phyloP scores from a whole-genome alignment of 64 coral and sea anemone genomes.

The Pocillopora damicornis region DNA sequence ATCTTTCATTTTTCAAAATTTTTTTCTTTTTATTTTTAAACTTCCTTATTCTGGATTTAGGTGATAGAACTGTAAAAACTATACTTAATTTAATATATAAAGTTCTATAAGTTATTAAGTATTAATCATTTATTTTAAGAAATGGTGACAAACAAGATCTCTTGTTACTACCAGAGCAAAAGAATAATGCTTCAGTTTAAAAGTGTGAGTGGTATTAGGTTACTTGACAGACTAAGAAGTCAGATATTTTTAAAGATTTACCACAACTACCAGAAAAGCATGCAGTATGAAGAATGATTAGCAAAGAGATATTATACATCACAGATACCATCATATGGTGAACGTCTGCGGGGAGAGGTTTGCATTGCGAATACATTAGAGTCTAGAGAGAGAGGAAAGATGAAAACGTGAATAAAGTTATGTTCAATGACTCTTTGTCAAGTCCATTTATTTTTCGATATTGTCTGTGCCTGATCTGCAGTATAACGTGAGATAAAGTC shows the following conservation, averaged over 20 bases:
- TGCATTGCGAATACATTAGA: slow-evolving; percentile 11
- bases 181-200: background rate
- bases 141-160: background rate
- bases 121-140: no score
- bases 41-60: no score
- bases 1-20: no score
- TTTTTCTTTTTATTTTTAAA: no score
- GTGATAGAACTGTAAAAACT: no score
- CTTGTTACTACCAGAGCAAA: background rate
- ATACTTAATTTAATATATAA: no score
- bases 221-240: no score
- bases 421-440: background rate
- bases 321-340: slow-evolving; percentile 37
- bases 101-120: no score
- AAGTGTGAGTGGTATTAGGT: no score
- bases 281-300: slow-evolving; percentile 17
- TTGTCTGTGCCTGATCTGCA: background rate
- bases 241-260: background rate
- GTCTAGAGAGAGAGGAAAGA: slow-evolving; percentile 22
- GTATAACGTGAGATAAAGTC: background rate
- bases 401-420: slow-evolving; percentile 8
- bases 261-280: background rate
- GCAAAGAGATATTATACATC: background rate
- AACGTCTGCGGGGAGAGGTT: slow-evolving; percentile 40
- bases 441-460: background rate